Evolutionary conservation across 2,113 vertebrate genomes (phyloP).

Genomic region (Regulus satrapa): DNA sequence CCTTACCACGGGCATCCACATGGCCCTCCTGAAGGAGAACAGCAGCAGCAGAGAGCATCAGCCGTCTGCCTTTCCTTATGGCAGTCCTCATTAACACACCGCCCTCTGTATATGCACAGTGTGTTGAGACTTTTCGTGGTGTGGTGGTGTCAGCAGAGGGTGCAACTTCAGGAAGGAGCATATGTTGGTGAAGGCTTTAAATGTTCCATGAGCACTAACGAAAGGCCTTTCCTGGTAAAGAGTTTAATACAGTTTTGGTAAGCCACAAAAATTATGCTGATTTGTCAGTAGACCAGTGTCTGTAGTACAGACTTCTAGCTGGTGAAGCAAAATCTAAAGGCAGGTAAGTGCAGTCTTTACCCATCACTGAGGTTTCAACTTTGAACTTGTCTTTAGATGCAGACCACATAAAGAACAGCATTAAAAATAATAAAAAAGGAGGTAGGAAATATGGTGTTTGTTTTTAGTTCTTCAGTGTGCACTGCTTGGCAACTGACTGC

Average conservation of each 20-base stretch:
- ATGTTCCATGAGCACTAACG: background rate
- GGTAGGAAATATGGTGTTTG: fast-evolving
- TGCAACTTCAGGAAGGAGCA: background rate
- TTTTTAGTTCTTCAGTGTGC: background rate
- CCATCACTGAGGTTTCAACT: background rate
- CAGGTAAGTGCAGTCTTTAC: background rate
- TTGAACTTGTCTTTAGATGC: background rate
- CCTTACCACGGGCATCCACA: background rate
- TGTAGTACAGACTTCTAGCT: background rate
- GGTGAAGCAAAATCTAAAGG: background rate
- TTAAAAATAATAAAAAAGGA: background rate
- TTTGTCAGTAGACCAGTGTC: background rate
- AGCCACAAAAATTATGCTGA: background rate
- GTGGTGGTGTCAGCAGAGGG: background rate
- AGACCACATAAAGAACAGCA: background rate
- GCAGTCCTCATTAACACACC: background rate
- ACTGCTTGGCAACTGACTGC: background rate
- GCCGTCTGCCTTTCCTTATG: background rate
- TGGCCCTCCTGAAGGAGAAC: background rate
- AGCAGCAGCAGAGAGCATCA: background rate
- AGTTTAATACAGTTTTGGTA: background rate
- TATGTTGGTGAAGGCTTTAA: background rate
- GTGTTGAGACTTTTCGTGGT: background rate
- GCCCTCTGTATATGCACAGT: fast-evolving
- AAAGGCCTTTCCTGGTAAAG: background rate